Evolutionary conservation across 2,113 vertebrate genomes (phyloP), one percentile per base, ranked within the genome.

Genomic region (Regulus satrapa): DNA sequence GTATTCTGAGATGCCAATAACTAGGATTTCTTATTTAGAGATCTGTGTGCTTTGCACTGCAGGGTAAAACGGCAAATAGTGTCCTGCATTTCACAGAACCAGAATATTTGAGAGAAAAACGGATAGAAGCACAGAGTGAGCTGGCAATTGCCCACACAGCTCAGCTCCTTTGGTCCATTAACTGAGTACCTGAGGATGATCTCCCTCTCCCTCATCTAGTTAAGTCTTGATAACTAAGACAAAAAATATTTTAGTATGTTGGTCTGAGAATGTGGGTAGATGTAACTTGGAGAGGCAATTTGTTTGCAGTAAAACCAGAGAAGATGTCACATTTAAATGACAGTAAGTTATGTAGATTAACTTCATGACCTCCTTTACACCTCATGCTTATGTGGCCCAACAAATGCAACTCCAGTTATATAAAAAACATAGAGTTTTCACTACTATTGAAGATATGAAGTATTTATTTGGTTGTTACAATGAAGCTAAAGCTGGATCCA

Each of bases 1-100:
- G 75, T 64, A 96, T 76, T 95, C 67, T 54, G 90, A 85, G 82
- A 93, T 96, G 93, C 93, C 95, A 95, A 74, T 49, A 90, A 51
- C 92, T 73, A 86, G 85, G 78, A 92, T 93, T 96, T 96, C 91
- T 96, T 94, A 94, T 88, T 96, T 92, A 93, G 95, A 94, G 88
- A 91, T 94, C 88, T 61, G 59, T 84, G 68, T 88, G 90, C 90
- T 83, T 97, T 85, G 63, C 69, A 74, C 79, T 86, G 78, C 82
- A 77, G 88, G 72, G 61, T 92, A 84, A 74, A 94, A 95, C 72
- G 87, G 55, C 71, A 95, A 92, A 79, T 14, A 46, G 31, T 24
- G 38, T 82, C 71, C 74, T 73, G 51, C 45, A 41, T 74, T 90
- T 88, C 75, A 67, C 8, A 74, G 46, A 80, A 71, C 28, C 18